Evolutionary conservation across 1,140 invertebrate species (phyloP).

Genomic region (Drosophila erecta): DNA sequence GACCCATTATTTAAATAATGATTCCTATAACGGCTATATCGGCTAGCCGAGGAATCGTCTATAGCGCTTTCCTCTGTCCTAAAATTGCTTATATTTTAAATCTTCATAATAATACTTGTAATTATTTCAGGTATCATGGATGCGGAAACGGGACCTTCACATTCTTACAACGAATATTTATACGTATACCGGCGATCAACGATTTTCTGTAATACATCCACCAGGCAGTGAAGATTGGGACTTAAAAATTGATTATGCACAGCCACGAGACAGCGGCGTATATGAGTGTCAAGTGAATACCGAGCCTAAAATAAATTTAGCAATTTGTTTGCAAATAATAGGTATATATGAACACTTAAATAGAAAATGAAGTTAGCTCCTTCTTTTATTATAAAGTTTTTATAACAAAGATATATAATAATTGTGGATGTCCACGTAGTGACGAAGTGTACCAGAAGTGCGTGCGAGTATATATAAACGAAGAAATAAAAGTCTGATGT

Average conservation of each 20-base stretch:
- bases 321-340: slow-evolving; percentile 91
- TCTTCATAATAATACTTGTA: neutral
- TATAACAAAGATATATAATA: no score
- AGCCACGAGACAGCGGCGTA: slow-evolving; percentile 92
- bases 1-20: no score
- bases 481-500: no score
- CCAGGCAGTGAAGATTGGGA: slow-evolving; percentile 96
- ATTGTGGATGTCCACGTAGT: no score
- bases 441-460: no score
- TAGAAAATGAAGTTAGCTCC: no score
- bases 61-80: neutral
- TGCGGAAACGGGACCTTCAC: slow-evolving; percentile 94
- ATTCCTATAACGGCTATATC: no score
- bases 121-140: slow-evolving; percentile 93
- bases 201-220: slow-evolving; percentile 93
- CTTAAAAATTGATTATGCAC: slow-evolving; percentile 94
- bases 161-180: slow-evolving; percentile 94
- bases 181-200: slow-evolving; percentile 94
- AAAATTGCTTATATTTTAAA: neutral
- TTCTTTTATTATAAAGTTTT: no score
- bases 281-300: slow-evolving; percentile 95
- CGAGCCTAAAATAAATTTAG: slow-evolving; percentile 93
- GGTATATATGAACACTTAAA: slow-evolving; percentile 85
- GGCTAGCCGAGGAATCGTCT: no score
- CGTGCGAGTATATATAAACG: no score